Evolutionary conservation across 2,113 vertebrate genomes (phyloP).

Genomic region (Antidorcas marsupialis): DNA sequence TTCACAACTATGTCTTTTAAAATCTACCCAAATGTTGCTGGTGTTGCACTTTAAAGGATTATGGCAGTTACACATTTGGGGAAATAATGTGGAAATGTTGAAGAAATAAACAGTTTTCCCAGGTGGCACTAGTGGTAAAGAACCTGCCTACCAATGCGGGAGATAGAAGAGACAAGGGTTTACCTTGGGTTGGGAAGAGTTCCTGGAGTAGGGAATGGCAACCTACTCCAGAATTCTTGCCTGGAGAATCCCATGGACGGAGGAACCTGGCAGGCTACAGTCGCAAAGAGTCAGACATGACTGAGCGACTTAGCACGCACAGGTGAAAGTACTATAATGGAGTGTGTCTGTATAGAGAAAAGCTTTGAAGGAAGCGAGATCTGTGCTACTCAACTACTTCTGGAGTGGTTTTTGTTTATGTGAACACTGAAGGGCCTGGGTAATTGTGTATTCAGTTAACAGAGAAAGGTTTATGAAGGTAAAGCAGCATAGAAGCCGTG

Average conservation of each 20-base stretch:
- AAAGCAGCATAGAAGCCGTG: background rate
- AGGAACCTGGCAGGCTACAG: background rate
- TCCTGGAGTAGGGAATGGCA: background rate
- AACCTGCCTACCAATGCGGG: background rate
- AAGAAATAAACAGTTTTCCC: background rate
- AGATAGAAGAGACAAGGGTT: background rate
- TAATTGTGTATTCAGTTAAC: background rate
- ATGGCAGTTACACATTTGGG: background rate
- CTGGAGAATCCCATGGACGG: background rate
- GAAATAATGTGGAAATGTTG: background rate
- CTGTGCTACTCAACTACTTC: background rate
- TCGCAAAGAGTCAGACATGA: background rate
- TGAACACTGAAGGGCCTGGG: background rate
- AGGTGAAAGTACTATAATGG: background rate
- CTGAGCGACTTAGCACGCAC: background rate
- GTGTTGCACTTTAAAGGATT: background rate
- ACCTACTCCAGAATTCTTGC: background rate
- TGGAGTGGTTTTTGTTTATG: background rate
- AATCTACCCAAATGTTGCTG: background rate
- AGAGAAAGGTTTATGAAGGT: background rate
- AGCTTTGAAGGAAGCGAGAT: background rate
- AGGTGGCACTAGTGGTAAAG: background rate
- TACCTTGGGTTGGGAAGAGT: background rate
- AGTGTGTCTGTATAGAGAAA: background rate
- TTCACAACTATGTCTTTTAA: background rate